phyloP scores from a whole-genome alignment of 2,113 vertebrate species.

The Thermophis baileyi region DNA sequence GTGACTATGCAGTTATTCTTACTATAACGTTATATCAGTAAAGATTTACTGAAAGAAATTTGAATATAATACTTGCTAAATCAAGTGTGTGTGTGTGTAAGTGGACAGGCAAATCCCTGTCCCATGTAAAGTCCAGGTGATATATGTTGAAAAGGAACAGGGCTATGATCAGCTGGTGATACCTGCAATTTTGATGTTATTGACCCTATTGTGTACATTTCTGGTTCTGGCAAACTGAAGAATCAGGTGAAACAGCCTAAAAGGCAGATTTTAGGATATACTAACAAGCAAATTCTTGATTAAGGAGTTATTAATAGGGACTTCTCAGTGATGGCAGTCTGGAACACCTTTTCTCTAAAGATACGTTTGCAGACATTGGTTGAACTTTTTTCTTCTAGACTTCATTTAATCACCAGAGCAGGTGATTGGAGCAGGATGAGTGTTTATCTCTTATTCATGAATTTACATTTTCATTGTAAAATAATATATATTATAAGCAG shows the following conservation, averaged over 20 bases:
- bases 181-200: neutral
- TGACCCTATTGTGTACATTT: neutral
- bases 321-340: neutral
- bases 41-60: neutral
- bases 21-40: neutral
- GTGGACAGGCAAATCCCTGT: neutral
- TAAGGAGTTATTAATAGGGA: neutral
- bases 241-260: neutral
- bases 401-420: neutral
- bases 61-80: neutral
- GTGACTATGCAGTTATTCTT: neutral
- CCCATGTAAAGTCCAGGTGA: neutral
- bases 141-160: neutral
- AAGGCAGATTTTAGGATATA: neutral
- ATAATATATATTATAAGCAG: neutral
- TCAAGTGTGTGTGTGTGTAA: neutral
- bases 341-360: neutral
- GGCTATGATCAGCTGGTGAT: neutral
- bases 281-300: neutral
- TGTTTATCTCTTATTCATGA: neutral
- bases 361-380: neutral
- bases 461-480: neutral
- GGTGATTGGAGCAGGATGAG: neutral
- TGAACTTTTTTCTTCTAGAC: neutral
- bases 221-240: neutral